Percentiles rank a stretch among this genome's conserved stretches.
Conservation (phyloP, 2,113 vertebrate species). For the Seriola quinqueradiata region DNA sequence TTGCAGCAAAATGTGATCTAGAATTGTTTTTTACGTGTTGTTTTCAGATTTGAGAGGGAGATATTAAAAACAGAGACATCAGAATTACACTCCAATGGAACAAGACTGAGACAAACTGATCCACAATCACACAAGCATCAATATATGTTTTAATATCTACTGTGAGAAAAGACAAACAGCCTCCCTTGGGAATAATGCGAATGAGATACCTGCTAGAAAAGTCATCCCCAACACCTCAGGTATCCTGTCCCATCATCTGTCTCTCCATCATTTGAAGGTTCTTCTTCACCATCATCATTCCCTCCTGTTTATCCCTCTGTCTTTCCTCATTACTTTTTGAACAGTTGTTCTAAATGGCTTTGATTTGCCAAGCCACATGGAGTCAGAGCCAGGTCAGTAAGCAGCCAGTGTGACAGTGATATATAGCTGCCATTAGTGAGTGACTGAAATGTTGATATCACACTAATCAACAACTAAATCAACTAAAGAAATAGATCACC, state of each 20-base stretch:
- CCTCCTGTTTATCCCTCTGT: neutral
- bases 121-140: neutral
- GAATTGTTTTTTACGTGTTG: too few species aligned
- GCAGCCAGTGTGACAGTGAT: constrained; percentile 50
- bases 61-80: neutral
- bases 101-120: neutral
- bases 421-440: constrained; percentile 34
- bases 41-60: neutral
- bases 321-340: constrained; percentile 7
- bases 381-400: constrained; percentile 46
- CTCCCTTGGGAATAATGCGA: neutral
- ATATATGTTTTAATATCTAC: neutral
- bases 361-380: constrained; percentile 18
- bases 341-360: constrained; percentile 24
- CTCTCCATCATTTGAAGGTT: neutral
- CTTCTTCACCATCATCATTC: neutral
- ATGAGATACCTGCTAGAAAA: neutral
- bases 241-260: neutral
- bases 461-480: constrained; percentile 1
- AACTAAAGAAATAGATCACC: neutral
- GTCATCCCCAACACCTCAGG: neutral
- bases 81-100: neutral
- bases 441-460: constrained; percentile 32
- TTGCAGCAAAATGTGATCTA: neutral
- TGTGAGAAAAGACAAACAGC: neutral